These are phyloP conservation scores for Intellagama lesueurii DNA, from an alignment of 2,797 vertebrate species.

Conservation along the genomic window DNA sequence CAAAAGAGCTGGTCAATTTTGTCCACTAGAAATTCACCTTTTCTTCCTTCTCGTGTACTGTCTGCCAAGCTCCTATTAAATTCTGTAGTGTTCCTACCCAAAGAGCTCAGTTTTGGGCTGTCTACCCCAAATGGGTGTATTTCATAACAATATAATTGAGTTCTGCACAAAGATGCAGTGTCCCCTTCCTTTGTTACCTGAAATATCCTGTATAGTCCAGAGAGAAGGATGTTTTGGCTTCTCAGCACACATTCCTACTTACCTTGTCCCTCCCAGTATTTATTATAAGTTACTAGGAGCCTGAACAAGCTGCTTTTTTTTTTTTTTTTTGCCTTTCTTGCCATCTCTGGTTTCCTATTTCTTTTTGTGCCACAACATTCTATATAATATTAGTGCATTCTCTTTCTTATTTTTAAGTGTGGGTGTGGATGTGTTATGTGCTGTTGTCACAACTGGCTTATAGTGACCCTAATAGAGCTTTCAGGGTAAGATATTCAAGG, in stretches of 20 bases:
- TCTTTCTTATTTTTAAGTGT: too few relatives aligned
- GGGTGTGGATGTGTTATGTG: too few relatives aligned
- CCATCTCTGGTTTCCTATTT: background rate
- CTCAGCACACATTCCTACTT: too few relatives aligned
- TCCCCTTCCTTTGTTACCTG: background rate
- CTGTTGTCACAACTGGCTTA: too few relatives aligned
- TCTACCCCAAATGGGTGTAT: background rate
- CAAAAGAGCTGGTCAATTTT: background rate
- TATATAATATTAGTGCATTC: background rate
- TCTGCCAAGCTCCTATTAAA: background rate
- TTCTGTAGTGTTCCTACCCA: background rate
- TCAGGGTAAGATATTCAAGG: too few relatives aligned
- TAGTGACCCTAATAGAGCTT: too few relatives aligned
- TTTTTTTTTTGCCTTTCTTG: background rate
- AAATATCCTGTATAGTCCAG: background rate
- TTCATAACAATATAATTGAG: background rate
- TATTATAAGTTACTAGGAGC: background rate
- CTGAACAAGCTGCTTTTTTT: background rate
- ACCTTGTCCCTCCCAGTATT: background rate
- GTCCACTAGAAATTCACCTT: background rate
- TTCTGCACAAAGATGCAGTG: background rate
- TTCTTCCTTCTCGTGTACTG: background rate
- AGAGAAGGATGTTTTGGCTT: background rate
- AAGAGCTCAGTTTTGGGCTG: background rate
- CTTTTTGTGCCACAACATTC: background rate